Evolutionary conservation across 2,888 invertebrate species (phyloP).

Genomic region (Drosophila mettleri): DNA sequence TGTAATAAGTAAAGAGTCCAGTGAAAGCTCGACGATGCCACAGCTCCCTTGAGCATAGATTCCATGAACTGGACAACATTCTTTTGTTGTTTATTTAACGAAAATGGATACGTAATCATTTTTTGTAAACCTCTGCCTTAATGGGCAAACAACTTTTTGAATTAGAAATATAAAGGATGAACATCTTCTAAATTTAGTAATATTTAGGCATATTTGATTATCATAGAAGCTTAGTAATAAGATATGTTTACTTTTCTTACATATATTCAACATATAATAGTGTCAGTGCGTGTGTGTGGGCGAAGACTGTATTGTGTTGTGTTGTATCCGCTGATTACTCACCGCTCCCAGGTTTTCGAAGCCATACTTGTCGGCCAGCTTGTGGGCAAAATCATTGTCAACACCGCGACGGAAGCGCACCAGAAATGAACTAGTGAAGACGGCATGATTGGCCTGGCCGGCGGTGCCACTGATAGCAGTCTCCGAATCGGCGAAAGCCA

Average conservation of each 20-base stretch:
- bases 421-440: slow-evolving; percentile 98
- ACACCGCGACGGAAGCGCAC: slow-evolving; percentile 94
- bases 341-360: slow-evolving; percentile 98
- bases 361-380: slow-evolving; percentile 94
- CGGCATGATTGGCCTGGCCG: slow-evolving; percentile 78
- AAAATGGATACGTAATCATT: neutral
- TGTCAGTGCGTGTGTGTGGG: neutral
- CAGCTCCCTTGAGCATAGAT: neutral
- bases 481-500: slow-evolving; percentile 41
- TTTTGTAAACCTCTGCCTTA: neutral
- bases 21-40: slow-evolving; percentile 2
- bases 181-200: neutral
- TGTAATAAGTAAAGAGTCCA: slow-evolving; percentile 6
- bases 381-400: slow-evolving; percentile 90
- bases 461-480: slow-evolving; percentile 31
- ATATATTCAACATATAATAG: neutral
- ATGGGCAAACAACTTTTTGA: neutral
- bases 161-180: neutral
- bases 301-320: neutral
- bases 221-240: neutral
- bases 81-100: neutral
- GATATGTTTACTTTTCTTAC: neutral
- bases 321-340: slow-evolving; percentile 84
- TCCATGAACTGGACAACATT: neutral
- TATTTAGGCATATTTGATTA: neutral